These are phyloP conservation scores for Sarcophaga carnaria DNA, from an alignment of 2,888 invertebrate species.

Conservation along the genomic window DNA sequence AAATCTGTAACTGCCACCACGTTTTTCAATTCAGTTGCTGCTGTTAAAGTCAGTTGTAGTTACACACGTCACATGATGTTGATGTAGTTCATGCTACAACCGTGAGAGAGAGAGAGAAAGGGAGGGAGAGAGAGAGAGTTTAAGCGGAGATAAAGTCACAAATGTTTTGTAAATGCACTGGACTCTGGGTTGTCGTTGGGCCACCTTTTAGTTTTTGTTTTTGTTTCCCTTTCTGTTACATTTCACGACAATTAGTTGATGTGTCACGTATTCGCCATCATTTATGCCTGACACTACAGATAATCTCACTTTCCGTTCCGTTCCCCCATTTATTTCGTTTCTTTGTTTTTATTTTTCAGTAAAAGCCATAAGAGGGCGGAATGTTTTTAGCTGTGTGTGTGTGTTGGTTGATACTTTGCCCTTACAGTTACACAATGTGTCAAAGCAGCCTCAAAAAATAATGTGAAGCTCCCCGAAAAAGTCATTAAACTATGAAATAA, in stretches of 20 bases:
- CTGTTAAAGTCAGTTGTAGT: conserved; percentile 55
- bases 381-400: not conserved
- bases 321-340: conserved; percentile 49
- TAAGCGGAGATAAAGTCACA: too few relatives aligned
- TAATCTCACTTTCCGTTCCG: conserved; percentile 61
- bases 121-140: not conserved
- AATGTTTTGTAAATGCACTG: not conserved
- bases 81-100: not conserved
- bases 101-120: not conserved
- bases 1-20: conserved; percentile 62
- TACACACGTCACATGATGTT: conserved; percentile 40
- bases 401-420: too few relatives aligned
- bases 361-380: too few relatives aligned
- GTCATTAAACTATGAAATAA: not conserved
- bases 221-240: conserved; percentile 6
- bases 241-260: conserved; percentile 68
- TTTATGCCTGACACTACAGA: conserved; percentile 66
- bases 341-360: conserved; percentile 16
- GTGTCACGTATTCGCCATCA: conserved; percentile 69
- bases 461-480: not conserved
- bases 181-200: conserved; percentile 7
- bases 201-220: conserved; percentile 10
- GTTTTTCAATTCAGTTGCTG: conserved; percentile 50
- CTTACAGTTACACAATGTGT: too few relatives aligned
- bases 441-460: not conserved